These are phyloP conservation scores for Campoplex nolae DNA, from an alignment of 2,888 invertebrate species.

Conservation along the genomic window DNA sequence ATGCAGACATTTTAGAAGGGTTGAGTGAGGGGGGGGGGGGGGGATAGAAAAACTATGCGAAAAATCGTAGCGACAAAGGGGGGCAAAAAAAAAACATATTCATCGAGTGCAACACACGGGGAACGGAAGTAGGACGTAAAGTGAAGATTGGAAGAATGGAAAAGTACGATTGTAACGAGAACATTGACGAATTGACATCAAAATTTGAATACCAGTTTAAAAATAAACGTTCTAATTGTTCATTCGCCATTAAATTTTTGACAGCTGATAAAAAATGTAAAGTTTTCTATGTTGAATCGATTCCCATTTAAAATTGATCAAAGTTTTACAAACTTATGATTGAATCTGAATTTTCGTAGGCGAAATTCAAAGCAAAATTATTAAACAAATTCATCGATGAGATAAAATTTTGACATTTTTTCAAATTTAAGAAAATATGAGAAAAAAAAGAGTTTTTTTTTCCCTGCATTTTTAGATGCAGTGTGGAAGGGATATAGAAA, in stretches of 20 bases:
- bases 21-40: not conserved
- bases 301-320: not conserved
- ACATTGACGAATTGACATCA: not conserved
- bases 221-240: not conserved
- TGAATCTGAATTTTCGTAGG: not conserved
- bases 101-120: constrained; percentile 62
- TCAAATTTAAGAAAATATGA: not conserved
- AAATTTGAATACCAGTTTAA: not conserved
- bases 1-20: constrained; percentile 18
- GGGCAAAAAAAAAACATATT: constrained; percentile 36
- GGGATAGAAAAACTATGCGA: constrained; percentile 7
- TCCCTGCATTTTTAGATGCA: not conserved
- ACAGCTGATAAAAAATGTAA: not conserved
- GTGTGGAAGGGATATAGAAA: not conserved
- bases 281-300: not conserved
- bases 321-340: not conserved
- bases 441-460: not conserved
- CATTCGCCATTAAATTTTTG: not conserved
- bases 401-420: too few species aligned
- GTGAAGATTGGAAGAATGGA: not conserved
- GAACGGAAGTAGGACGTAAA: constrained; percentile 1
- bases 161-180: not conserved
- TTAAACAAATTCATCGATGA: too few species aligned
- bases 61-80: constrained; percentile 44
- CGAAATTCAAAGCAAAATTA: too few species aligned